Conservation (phyloP, 2,888 invertebrate species). For the Choreutis nemorana region DNA sequence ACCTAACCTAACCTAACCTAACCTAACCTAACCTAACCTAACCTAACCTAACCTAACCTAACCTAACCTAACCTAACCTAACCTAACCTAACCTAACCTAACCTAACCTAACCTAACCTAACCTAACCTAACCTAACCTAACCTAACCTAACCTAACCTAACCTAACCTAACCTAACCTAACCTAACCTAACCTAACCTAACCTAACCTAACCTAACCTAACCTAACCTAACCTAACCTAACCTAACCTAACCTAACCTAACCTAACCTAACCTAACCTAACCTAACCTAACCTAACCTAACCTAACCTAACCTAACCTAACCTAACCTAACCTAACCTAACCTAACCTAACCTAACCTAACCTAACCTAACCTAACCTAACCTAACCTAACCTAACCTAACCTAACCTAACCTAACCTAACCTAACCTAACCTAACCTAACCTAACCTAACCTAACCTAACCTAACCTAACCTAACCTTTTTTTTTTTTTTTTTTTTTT, state of each 20-base stretch:
- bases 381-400: too few relatives aligned
- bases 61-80: conserved; percentile 10
- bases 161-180: conserved; percentile 11
- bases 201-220: conserved; percentile 11
- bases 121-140: conserved; percentile 13
- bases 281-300: conserved; percentile 6
- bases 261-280: conserved; percentile 6
- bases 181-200: conserved; percentile 12
- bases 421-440: too few relatives aligned
- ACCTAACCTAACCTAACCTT: background rate
- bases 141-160: conserved; percentile 12
- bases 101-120: conserved; percentile 9
- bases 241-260: conserved; percentile 6
- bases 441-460: background rate
- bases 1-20: too few relatives aligned
- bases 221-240: conserved; percentile 5
- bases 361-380: too few relatives aligned
- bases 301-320: too few relatives aligned
- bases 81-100: conserved; percentile 7
- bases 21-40: too few relatives aligned
- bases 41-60: conserved; percentile 9
- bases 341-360: too few relatives aligned
- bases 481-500: background rate
- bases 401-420: too few relatives aligned
- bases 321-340: too few relatives aligned